Conservation (phyloP, 2,888 invertebrate genomes). For the Amphipoea lucens region DNA sequence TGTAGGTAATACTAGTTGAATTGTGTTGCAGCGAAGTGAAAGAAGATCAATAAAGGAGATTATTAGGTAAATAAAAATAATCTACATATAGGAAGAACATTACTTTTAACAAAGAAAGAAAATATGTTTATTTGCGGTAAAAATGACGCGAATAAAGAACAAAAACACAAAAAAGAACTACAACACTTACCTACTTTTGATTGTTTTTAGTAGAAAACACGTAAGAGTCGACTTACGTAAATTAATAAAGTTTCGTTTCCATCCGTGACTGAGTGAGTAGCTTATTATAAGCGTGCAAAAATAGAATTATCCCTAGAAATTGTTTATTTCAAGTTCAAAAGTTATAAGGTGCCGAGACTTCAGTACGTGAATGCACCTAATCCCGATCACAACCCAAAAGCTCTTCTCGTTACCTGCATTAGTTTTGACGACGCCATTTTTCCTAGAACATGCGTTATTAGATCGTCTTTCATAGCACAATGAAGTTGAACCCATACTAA, state of each 20-base stretch:
- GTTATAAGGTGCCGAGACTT: background rate
- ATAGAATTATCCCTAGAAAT: background rate
- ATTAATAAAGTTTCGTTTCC: background rate
- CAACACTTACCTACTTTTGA: too few relatives aligned
- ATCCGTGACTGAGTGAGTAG: background rate
- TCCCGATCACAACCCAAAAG: background rate
- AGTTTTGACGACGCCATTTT: slow-evolving; percentile 1
- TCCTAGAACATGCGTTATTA: too few relatives aligned
- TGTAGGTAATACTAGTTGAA: background rate
- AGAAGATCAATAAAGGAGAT: background rate
- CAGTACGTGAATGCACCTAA: background rate
- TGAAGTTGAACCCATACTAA: background rate
- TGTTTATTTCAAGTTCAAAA: background rate
- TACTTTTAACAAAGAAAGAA: background rate
- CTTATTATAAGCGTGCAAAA: background rate
- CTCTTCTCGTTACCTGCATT: background rate
- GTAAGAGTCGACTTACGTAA: background rate
- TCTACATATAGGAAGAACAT: background rate
- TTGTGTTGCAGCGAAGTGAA: background rate
- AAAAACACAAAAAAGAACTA: background rate
- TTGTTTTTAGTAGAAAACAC: background rate
- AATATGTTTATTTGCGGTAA: background rate
- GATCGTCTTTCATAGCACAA: background rate
- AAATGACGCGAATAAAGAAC: background rate
- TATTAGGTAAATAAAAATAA: background rate